Evolutionary conservation across 2,113 vertebrate species (phyloP), one percentile per base, ranked within the genome.

Genomic region (Carassius auratus): DNA sequence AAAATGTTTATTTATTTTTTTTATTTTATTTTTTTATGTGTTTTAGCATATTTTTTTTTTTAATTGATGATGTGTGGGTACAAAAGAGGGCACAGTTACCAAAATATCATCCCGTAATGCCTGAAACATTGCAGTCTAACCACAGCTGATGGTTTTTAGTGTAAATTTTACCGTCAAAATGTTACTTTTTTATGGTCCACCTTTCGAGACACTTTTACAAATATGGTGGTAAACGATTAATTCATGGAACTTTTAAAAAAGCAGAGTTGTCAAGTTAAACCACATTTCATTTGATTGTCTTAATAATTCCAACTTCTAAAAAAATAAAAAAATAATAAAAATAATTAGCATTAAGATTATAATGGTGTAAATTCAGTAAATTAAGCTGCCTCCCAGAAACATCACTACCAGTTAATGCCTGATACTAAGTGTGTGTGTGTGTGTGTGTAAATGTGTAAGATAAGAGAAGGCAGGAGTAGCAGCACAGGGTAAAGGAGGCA

Each of bases 391-490:
- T 59, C 52, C 50, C 26, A 64, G 62, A 42, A 88, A 36, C 68
- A 52, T 38, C 42, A 74, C 33, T 74, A 64, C 17, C 57, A 45
- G 74, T 64, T 57, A 83, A 76, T 33, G 23, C 69, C 9, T 82
- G 77, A 85, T 77, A 71, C 64, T 73, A 73, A 33, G 68, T 30
- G 9, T 30, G 10, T 30, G 38, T 45, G 38, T 6, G 42, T 48
- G n/a, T 57, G 30, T 38, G 50, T 80, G 5, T 62, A 55, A 48
- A 42, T 76, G 68, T 59, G 55, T 55, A 64, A 68, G 68, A 86
- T 86, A 86, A 82, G 75, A 79, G 62, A 50, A 75, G 75, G 74
- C 74, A 77, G 59, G 5, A 85, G 48, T 12, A 84, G 48, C 71
- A 85, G 42, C 9, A 55, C 19, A 14, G 75, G 36, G 8, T 84